Base-by-base conservation (phyloP, 2,797 vertebrate species). In the Muscicapa striata region DNA sequence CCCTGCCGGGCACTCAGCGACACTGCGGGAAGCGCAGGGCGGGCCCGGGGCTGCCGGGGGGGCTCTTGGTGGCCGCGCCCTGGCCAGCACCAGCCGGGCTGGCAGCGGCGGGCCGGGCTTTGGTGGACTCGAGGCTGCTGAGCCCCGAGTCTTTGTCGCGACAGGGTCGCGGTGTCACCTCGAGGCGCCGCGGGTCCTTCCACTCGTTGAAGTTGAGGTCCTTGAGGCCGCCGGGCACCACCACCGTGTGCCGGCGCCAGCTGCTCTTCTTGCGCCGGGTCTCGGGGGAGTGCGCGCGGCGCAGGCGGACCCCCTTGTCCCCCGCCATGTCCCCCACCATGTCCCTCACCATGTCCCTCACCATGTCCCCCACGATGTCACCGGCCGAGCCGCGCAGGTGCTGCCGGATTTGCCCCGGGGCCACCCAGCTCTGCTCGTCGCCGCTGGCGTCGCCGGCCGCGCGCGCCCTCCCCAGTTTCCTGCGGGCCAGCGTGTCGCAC, bases 171-270 rank as follows among this genome's bases (percentile, higher is more conserved):
- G 74, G 38, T 1, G 84, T 1, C 46, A 5, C 40, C 67, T 80
- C 80, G 24, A 78, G 45, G 3, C 84, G 93, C 7, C 80, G 19
- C 2, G 96, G 96, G 19, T 98, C 98, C 61, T 98, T 98, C 98
- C 98, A 98, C 89, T 98, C 98, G 58, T 97, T 98, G 34, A 98
- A 99, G 48, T 98, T 99, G 95, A 98, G 98, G 92, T 98, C 98
- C 77, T 97, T 98, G 59, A 98, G 96, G n/a, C 97, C 97, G 0
- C 98, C 98, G 34, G 98, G 98, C 48, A 99, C 98, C 95, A 99
- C 98, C 55, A 99, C 99, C 0, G 99, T 99, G 98, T 99, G 99
- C 36, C 99, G 97, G 38, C 99, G 98, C 99, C 99, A 99, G 58
- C 98, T 98, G 80, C 98, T 98, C 57, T 98, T 99, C 97, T 98